Base-by-base conservation (phyloP, 1,140 invertebrate genomes). In the Geopemphigus sp. region DNA sequence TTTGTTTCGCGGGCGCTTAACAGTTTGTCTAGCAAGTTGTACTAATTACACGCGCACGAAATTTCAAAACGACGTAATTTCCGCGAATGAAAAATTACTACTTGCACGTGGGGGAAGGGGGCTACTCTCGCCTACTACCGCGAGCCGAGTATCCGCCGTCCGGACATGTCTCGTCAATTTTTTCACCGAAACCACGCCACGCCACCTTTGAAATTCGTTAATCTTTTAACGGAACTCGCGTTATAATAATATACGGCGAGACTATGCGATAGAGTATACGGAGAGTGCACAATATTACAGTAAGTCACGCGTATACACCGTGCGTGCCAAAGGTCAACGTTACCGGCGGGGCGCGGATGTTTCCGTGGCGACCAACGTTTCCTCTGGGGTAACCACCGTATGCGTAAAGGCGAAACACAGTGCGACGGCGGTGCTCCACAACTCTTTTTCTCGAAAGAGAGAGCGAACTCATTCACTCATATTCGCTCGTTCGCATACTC, bases 281-380 rank as follows among this genome's bases (percentile, higher is more conserved):
- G 26, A 63, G 10, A 24, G 56, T 57, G 12, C 17, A 57, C 22
- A 8, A 24, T 57, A 24, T 10, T 24, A 57, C 10, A 57, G 22
- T 22, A 57, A 24, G 22, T 57, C 22, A 10, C 56, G 59, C 61
- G 12, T 22, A 22, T 72, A 47, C 11, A 59, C n/a, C 29, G 45
- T n/a, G 19, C 70, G 12, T 29, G 54, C 54, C 72, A 76, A 76
- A 76, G 72, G 72, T 59, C 72, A 76, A 76, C 72, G 72, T 57
- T 59, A 76, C 72, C 22, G 54, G 19, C 26, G 14, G n/a, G 54
- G 72, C 54, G 54, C 54, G 54, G 72, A n/a, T 76, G 72, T 76
- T 76, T 54, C 72, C 54, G 19, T 76, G 54, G 72, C 54, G 72
- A 76, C 54, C 54, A 29, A 39, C 54, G 72, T 76, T 76, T 45